Base-by-base conservation (phyloP, 2,888 invertebrate species). In the Synergus japonicus region DNA sequence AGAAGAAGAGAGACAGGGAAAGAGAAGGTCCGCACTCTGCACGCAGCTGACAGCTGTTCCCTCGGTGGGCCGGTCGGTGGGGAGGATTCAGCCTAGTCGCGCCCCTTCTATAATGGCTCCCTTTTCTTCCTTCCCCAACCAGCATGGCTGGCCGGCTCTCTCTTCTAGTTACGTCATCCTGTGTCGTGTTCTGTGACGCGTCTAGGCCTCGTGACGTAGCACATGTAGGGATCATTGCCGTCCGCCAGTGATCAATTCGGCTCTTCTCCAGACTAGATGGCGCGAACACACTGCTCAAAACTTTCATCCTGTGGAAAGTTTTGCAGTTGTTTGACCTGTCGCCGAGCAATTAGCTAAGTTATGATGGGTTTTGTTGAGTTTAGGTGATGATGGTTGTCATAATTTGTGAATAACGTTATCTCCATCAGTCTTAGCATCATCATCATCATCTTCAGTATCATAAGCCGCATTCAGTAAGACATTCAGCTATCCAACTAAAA, bases 21-120 rank as follows among this genome's bases (percentile, higher is more conserved):
- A 82, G 80, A 88, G 87, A 87, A 83, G 86, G 87, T 88, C 88
- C 87, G 88, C 88, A 84, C 85, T 87, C 89, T 89, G 88, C 85
- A 89, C 89, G 89, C 90, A 91, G 90, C 91, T 91, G 92, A 92
- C 92, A 92, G 91, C 92, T 92, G 92, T 91, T 91, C 90, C 91
- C 89, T 90, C 90, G 90, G 91, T 91, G 91, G 91, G 92, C 90
- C 91, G 92, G 90, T 89, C 90, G 91, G 92, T 88, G 90, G 91
- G 92, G 91, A 92, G 92, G 92, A 92, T 92, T 91, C 92, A 91
- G 89, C 91, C 92, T 92, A 92, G 92, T 91, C 92, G 92, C 92
- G 92, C 92, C 92, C 92, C 92, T 92, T 92, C 92, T 91, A 92
- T 92, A 92, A 92, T 92, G 92, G 91, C 92, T 92, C 91, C 92